phyloP scores from a whole-genome alignment of 2,888 invertebrate genomes.

The Clivina fossor region DNA sequence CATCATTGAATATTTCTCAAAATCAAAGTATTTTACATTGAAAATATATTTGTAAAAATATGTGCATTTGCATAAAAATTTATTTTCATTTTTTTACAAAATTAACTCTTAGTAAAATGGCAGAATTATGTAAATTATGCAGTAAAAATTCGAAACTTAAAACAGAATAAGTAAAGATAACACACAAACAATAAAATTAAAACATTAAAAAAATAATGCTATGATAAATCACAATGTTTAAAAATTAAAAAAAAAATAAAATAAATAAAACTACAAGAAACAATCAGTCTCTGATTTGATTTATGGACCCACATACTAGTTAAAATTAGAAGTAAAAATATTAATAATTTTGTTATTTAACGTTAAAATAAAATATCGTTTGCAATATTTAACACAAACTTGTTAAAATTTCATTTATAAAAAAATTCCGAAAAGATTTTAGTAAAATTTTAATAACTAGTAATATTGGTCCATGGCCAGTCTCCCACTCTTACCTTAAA shows the following conservation, averaged over 20 bases:
- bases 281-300: conserved; percentile 33
- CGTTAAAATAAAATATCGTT: neutral
- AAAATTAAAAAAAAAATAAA: conserved; percentile 10
- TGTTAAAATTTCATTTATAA: neutral
- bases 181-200: conserved; percentile 28
- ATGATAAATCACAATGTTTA: neutral
- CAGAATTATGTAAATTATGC: conserved; percentile 24
- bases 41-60: conserved; percentile 3
- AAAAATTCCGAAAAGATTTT: neutral
- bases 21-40: neutral
- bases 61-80: conserved; percentile 2
- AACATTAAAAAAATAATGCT: neutral
- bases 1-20: too few relatives aligned
- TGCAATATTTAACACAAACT: neutral
- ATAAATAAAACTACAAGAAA: conserved; percentile 20
- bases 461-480: conserved; percentile 21
- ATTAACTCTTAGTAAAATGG: conserved; percentile 29
- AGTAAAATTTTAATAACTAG: conserved; percentile 13
- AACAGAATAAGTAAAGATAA: conserved; percentile 22
- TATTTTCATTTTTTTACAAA: too few relatives aligned
- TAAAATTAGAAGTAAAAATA: neutral
- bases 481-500: conserved; percentile 52
- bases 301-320: conserved; percentile 29
- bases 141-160: conserved; percentile 26
- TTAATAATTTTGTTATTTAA: conserved; percentile 6